Percentiles rank a stretch among this genome's conserved stretches.
Conservation (phyloP, 2,888 invertebrate genomes). For the Meloe dianella region DNA sequence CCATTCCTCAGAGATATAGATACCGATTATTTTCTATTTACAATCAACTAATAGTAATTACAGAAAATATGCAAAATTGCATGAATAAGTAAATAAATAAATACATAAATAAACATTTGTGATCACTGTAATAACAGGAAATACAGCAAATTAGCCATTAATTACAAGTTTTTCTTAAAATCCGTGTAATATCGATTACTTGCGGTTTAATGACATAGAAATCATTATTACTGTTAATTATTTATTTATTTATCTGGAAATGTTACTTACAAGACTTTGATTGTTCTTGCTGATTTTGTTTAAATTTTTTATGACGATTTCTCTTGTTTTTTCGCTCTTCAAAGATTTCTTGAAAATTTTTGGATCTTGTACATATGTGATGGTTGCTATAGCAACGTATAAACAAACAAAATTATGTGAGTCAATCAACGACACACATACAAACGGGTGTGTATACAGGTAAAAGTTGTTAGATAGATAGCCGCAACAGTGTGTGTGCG, state of each 20-base stretch:
- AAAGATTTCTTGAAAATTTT: slow-evolving; percentile 14
- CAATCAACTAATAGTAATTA: no score
- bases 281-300: neutral
- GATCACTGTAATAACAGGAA: neutral
- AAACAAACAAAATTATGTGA: slow-evolving; percentile 38
- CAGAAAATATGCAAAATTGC: no score
- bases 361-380: slow-evolving; percentile 15
- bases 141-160: neutral
- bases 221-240: slow-evolving; percentile 14
- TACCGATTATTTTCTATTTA: neutral
- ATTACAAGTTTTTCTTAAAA: neutral
- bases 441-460: slow-evolving; percentile 29
- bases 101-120: neutral
- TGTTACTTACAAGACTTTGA: slow-evolving; percentile 4
- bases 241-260: slow-evolving; percentile 8
- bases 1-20: neutral
- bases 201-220: slow-evolving; percentile 29
- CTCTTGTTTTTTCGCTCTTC: neutral
- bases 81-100: no score
- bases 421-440: neutral
- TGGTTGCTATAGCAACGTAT: slow-evolving; percentile 46
- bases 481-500: slow-evolving; percentile 30
- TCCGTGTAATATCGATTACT: slow-evolving; percentile 40
- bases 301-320: neutral
- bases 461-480: slow-evolving; percentile 45